Evolutionary conservation across 2,888 invertebrate genomes (phyloP).

Genomic region (Ommatoiulus sabulosus): DNA sequence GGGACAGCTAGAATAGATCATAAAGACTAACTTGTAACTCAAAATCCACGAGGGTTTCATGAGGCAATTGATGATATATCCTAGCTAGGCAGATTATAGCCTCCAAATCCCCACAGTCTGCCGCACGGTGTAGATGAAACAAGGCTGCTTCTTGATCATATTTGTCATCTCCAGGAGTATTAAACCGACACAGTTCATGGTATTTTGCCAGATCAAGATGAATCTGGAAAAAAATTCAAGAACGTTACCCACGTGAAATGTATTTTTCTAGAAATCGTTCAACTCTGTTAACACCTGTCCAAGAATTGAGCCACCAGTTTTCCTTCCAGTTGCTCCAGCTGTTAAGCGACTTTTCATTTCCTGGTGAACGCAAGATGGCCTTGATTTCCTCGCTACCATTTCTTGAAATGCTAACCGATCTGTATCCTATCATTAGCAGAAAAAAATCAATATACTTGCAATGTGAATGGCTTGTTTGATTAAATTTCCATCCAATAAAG

Average conservation of each 20-base stretch:
- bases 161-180: slow-evolving; percentile 62
- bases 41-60: slow-evolving; percentile 70
- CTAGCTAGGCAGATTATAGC: slow-evolving; percentile 70
- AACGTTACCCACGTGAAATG: not conserved
- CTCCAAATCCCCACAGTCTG: slow-evolving; percentile 70
- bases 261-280: not conserved
- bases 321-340: slow-evolving; percentile 47
- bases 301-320: slow-evolving; percentile 68
- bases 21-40: slow-evolving; percentile 65
- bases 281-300: slow-evolving; percentile 67
- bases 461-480: slow-evolving; percentile 4
- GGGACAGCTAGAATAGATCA: not conserved
- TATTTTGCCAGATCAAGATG: slow-evolving; percentile 72
- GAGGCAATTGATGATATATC: slow-evolving; percentile 69
- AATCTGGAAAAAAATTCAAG: slow-evolving; percentile 65
- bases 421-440: slow-evolving; percentile 57
- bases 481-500: not conserved
- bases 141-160: slow-evolving; percentile 71
- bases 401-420: slow-evolving; percentile 63
- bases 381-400: slow-evolving; percentile 63
- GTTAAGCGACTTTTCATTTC: slow-evolving; percentile 67
- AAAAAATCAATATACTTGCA: not conserved
- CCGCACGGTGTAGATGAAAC: slow-evolving; percentile 71
- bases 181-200: slow-evolving; percentile 71
- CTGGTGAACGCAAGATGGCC: slow-evolving; percentile 68